Evolutionary conservation across 2,888 invertebrate genomes (phyloP), one percentile per base, ranked within the genome.

Genomic region (Sepioteuthis lessoniana): DNA sequence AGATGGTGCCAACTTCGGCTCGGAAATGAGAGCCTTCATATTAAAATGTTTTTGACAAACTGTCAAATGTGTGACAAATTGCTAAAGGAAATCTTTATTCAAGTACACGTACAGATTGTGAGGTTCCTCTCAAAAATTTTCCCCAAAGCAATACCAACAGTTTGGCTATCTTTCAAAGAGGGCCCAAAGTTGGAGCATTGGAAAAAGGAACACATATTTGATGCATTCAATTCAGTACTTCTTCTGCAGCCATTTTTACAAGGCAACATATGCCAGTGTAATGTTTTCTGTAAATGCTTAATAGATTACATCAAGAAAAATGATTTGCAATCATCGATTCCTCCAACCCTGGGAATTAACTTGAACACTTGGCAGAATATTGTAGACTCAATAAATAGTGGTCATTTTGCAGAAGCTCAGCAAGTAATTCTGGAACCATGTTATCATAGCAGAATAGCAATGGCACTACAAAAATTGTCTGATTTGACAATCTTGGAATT

Each of bases 21-120:
- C 16, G 97, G 97, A 37, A 96, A 96, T 94, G 95, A 95, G 46
- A 94, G 95, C 55, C 94, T 96, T 35, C 95, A 95, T 16, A 95
- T 96, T n/a, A 95, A 96, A 37, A 94, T 94, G 46, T 76, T 93
- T 16, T 94, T 95, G 38, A 95, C 95, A 47, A 60, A 94, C 21
- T 94, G 95, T n/a, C 95, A 96, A 4, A 95, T 96, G 38, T 96
- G 96, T 4, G 95, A 95, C 92, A 94, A 95, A 93, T 94, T 97
- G 94, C 95, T 96, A n/a, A 95, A 96, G 94, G 97, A 97, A 95
- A 94, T 97, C 90, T 95, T 96, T 95, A 95, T 97, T 28, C 95
- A 95, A 94, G 95, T 96, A 31, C 96, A 96, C 94, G 95, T 95
- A 90, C 95, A 96, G 93, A 95, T 97, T 13, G 96, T 96, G 2